Conservation (phyloP, 2,113 vertebrate genomes). For the Paralichthys olivaceus region DNA sequence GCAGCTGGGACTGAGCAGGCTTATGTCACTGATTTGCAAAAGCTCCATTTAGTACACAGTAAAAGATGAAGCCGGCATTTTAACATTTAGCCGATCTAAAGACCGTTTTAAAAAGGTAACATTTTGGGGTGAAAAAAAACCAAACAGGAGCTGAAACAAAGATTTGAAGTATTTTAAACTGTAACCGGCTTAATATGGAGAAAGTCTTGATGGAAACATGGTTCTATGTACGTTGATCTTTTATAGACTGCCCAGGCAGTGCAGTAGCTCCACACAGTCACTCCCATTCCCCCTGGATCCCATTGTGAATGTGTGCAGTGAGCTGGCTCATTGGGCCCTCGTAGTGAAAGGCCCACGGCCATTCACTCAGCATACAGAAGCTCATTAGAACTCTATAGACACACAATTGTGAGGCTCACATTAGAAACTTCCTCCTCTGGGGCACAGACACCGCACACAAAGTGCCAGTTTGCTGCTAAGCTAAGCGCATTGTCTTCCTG, state of each 20-base stretch:
- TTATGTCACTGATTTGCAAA: slow-evolving; percentile 16
- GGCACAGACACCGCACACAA: slow-evolving; percentile 90
- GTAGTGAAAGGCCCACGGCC: slow-evolving; percentile 89
- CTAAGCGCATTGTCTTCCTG: slow-evolving; percentile 86
- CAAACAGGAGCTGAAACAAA: neutral
- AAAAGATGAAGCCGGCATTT: slow-evolving; percentile 27
- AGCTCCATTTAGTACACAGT: neutral
- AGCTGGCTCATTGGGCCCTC: slow-evolving; percentile 93
- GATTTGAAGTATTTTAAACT: neutral
- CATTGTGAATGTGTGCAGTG: slow-evolving; percentile 90
- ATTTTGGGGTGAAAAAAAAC: neutral
- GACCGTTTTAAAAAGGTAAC: neutral
- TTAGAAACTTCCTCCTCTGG: slow-evolving; percentile 91
- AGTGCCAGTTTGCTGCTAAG: slow-evolving; percentile 93
- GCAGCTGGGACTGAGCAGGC: neutral
- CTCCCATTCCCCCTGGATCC: slow-evolving; percentile 90
- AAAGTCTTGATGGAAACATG: slow-evolving; percentile 31
- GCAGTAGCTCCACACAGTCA: slow-evolving; percentile 58
- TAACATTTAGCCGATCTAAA: neutral
- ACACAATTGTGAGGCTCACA: slow-evolving; percentile 92
- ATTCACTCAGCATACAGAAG: slow-evolving; percentile 93
- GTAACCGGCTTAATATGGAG: slow-evolving; percentile 1
- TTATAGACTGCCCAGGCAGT: slow-evolving; percentile 87
- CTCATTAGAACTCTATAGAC: slow-evolving; percentile 99
- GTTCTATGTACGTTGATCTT: slow-evolving; percentile 49